Conservation (phyloP, 2,888 invertebrate species). For the Theretra japonica region DNA sequence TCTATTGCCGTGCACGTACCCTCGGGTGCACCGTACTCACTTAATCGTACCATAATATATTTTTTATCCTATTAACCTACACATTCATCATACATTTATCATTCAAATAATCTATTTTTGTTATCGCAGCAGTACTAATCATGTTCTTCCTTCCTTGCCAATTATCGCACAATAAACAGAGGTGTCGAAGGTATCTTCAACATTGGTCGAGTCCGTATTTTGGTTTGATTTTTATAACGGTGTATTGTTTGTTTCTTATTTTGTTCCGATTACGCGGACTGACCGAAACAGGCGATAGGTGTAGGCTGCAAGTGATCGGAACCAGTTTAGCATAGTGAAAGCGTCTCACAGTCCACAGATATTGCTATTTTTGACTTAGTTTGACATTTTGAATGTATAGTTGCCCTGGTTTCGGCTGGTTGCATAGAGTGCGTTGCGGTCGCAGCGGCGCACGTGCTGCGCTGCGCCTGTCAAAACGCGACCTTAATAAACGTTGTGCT, state of each 20-base stretch:
- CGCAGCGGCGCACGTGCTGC: slow-evolving; percentile 1
- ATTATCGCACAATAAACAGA: slow-evolving; percentile 4
- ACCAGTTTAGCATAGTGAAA: slow-evolving; percentile 27
- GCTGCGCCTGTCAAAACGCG: slow-evolving; percentile 5
- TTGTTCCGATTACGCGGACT: slow-evolving; percentile 12
- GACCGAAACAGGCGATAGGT: slow-evolving; percentile 4
- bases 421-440: slow-evolving; percentile 7
- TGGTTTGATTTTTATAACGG: slow-evolving; percentile 8
- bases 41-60: too few species aligned
- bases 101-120: neutral
- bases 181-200: neutral
- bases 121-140: neutral
- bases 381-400: slow-evolving; percentile 7
- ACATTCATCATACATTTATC: slow-evolving; percentile 6
- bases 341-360: neutral
- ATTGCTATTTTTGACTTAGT: neutral
- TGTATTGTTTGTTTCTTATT: slow-evolving; percentile 22
- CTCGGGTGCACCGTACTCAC: too few species aligned
- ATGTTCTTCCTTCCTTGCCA: neutral
- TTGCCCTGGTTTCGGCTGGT: neutral
- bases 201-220: neutral
- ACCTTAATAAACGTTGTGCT: slow-evolving; percentile 41
- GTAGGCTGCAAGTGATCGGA: neutral
- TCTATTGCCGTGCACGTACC: too few species aligned
- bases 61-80: too few species aligned